A percentile compares a stretch with the other conserved stretches of the same genome.
Conservation (phyloP, 2,113 vertebrate genomes). For the Microtus richardsoni region DNA sequence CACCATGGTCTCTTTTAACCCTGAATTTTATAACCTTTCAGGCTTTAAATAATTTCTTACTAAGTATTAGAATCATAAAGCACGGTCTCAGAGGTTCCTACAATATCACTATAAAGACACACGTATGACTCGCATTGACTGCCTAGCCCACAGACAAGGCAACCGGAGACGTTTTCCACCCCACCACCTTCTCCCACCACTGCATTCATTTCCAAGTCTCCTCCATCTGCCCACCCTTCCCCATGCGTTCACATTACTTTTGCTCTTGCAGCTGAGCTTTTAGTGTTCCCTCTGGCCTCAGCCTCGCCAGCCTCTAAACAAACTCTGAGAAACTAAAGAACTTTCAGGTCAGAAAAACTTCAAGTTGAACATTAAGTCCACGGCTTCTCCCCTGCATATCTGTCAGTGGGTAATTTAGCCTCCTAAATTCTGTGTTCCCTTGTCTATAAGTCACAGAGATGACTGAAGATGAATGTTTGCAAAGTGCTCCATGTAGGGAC, state of each 20-base stretch:
- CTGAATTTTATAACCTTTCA: slow-evolving; percentile 32
- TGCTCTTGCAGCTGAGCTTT: background rate
- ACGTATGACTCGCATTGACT: background rate
- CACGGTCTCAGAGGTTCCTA: background rate
- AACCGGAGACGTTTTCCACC: background rate
- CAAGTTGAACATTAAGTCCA: background rate
- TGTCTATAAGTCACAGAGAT: slow-evolving; percentile 24
- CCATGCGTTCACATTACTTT: background rate
- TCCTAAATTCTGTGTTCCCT: background rate
- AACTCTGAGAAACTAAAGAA: slow-evolving; percentile 14
- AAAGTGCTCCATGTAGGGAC: background rate
- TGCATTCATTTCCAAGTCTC: background rate
- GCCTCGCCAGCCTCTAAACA: background rate
- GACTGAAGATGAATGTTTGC: background rate
- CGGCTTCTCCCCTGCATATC: background rate
- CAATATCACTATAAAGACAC: background rate
- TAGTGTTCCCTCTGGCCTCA: background rate
- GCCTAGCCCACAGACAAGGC: background rate
- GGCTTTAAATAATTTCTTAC: slow-evolving; percentile 36
- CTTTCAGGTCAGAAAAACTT: background rate
- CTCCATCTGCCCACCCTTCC: background rate
- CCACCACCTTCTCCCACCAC: background rate
- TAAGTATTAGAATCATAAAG: slow-evolving; percentile 25
- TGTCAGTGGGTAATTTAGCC: slow-evolving; percentile 26
- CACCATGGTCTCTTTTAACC: background rate